Base-by-base conservation (phyloP, 2,113 vertebrate genomes). In the Empidonax traillii region DNA sequence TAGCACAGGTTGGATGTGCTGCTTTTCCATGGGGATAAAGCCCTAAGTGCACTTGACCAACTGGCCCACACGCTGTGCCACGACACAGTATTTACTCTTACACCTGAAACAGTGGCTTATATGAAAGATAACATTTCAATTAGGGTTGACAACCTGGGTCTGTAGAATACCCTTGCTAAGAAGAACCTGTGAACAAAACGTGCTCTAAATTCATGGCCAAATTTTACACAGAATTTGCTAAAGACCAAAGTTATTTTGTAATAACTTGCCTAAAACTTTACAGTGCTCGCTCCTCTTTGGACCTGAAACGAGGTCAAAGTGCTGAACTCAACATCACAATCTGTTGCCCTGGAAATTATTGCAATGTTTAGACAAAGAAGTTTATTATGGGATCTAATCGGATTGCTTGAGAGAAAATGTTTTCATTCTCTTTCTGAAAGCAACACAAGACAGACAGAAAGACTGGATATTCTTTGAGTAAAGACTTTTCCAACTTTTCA, bases 291-390 rank as follows among this genome's bases (percentile, higher is more conserved):
- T 85, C 21, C 35, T 43, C 79, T 83, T 52, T 49, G 41, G 31
- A 69, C 46, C 16, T 18, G 18, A 80, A 96, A 92, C 37, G 28
- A 94, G 90, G 80, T 89, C 76, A 62, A 90, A 90, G 46, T 31
- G 25, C 88, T 66, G 58, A 93, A 92, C 76, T 11, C 4, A 7
- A 87, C 30, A 65, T 39, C 76, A 87, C 44, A 90, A 84, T 87
- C 86, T 76, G 52, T 2, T 93, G 62, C 66, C 44, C 65, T 82
- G 69, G 56, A 95, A 92, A 78, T 94, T 39, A 87, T 6, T 92
- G 73, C 69, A 79, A 58, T 43, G 58, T 75, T 96, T 78, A 85
- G n/a, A 94, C 80, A 95, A 95, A 95, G 73, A 80, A 88, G 52
- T 89, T 87, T 89, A 87, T 89, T 93, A 94, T 79, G 37, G 91